Conservation (phyloP, 2,797 vertebrate genomes). For the Petrocephalus sullivani region DNA sequence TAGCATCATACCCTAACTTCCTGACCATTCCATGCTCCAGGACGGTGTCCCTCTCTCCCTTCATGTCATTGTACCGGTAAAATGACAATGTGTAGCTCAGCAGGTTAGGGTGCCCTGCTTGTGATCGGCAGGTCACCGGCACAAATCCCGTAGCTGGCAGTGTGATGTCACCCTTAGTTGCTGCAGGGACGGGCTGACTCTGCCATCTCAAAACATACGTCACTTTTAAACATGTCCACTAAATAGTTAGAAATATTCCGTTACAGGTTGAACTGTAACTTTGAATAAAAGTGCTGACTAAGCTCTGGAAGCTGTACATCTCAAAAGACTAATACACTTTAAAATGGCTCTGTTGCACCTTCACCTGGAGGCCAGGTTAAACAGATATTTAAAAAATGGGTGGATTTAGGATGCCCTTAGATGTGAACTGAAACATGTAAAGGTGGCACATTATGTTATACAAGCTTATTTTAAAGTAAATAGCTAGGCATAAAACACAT, state of each 20-base stretch:
- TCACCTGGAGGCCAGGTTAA: slow-evolving; percentile 1
- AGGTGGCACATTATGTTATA: background rate
- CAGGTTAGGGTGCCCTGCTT: background rate
- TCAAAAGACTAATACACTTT: background rate
- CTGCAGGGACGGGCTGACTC: too few relatives aligned
- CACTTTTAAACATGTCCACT: background rate
- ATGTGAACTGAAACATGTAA: background rate
- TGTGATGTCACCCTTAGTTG: background rate
- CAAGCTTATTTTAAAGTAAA: background rate
- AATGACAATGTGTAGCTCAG: background rate
- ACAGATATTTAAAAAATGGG: background rate
- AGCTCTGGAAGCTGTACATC: background rate
- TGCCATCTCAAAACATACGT: too few relatives aligned
- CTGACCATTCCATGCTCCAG: background rate
- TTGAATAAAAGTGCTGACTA: background rate
- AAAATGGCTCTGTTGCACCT: background rate
- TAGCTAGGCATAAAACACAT: background rate
- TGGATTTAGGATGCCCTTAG: background rate
- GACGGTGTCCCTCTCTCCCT: background rate
- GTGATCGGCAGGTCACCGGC: background rate
- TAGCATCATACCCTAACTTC: background rate
- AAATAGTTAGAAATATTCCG: background rate
- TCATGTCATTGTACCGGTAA: background rate
- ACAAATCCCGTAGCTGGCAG: background rate
- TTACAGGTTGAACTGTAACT: background rate